Evolutionary conservation across 2,113 vertebrate genomes (phyloP).

Genomic region (Chaenogobius annularis): DNA sequence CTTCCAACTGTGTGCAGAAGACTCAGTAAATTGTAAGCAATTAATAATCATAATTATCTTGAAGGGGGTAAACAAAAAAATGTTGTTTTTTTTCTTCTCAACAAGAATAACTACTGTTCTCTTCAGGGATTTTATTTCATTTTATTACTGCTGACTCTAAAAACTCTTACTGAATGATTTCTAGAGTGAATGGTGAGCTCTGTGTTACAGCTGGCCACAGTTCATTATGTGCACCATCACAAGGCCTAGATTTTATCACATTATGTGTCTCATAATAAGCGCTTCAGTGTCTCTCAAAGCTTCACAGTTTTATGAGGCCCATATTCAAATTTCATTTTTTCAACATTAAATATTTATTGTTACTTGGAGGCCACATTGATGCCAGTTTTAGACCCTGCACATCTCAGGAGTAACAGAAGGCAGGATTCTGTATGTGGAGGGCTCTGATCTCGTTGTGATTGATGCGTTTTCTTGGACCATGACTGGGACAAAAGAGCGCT

Average conservation of each 20-base stretch:
- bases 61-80: neutral
- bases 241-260: neutral
- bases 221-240: neutral
- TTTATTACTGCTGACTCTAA: neutral
- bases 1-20: neutral
- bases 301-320: neutral
- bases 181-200: neutral
- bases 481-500: conserved; percentile 34
- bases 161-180: neutral
- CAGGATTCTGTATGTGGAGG: conserved; percentile 36
- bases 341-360: conserved; percentile 36
- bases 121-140: neutral
- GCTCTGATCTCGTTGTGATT: conserved; percentile 41
- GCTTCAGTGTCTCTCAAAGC: neutral
- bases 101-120: no score
- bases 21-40: neutral
- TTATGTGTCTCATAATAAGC: neutral
- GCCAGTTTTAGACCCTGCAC: conserved; percentile 37
- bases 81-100: neutral
- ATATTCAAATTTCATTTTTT: conserved; percentile 41
- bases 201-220: neutral
- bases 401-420: conserved; percentile 51
- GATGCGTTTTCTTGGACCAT: conserved; percentile 37
- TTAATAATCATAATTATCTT: neutral
- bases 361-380: conserved; percentile 23